Percentiles rank a stretch among this genome's conserved stretches.
Conservation (phyloP, 2,113 vertebrate species). For the Bagarius yarrelli region DNA sequence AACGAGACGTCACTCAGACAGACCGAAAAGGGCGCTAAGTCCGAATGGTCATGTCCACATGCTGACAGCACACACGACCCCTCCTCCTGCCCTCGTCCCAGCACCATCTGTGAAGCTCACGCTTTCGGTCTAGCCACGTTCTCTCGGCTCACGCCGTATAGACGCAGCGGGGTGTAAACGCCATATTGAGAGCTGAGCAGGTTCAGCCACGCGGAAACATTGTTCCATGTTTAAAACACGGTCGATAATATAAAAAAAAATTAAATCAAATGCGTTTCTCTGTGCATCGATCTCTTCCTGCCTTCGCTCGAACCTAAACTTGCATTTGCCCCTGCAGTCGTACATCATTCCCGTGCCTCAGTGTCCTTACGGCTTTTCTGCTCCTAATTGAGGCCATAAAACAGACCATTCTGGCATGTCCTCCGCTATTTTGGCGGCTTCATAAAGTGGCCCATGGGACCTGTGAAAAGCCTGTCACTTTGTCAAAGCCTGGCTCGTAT, state of each 20-base stretch:
- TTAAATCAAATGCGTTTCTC: constrained; percentile 56
- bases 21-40: constrained; percentile 54
- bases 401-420: constrained; percentile 47
- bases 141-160: constrained; percentile 54
- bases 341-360: constrained; percentile 31
- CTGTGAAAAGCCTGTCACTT: constrained; percentile 29
- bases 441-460: constrained; percentile 51
- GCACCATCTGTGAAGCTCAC: constrained; percentile 69
- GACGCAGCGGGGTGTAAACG: constrained; percentile 65
- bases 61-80: constrained; percentile 57
- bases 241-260: constrained; percentile 72
- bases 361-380: constrained; percentile 24
- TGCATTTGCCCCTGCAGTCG: neutral
- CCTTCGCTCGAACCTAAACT: neutral
- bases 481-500: constrained; percentile 42
- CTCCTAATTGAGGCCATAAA: constrained; percentile 50
- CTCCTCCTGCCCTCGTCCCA: constrained; percentile 55
- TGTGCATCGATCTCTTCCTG: neutral
- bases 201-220: constrained; percentile 73
- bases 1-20: constrained; percentile 45
- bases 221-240: constrained; percentile 73
- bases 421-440: constrained; percentile 37
- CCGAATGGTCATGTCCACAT: constrained; percentile 60
- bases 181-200: constrained; percentile 59
- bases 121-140: constrained; percentile 23